Evolutionary conservation across 2,888 invertebrate species (phyloP).

Genomic region (Drosophila flavopinicola): DNA sequence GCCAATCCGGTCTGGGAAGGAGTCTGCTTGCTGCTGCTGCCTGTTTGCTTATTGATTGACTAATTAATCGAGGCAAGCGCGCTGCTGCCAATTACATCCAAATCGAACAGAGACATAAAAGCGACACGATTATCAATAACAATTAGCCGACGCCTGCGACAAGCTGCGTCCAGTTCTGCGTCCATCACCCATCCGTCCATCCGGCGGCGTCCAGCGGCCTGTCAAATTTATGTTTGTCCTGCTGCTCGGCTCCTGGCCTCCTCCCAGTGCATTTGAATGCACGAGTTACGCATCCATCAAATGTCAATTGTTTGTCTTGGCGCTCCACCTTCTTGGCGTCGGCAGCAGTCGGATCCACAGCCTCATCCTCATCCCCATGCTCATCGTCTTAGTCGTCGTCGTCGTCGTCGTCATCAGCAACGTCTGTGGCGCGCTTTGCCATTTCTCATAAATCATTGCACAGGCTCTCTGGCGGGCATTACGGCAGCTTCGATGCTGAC

Average conservation of each 20-base stretch:
- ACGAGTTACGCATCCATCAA: slow-evolving; percentile 80
- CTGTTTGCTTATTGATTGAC: slow-evolving; percentile 68
- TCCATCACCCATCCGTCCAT: slow-evolving; percentile 9
- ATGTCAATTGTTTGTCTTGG: slow-evolving; percentile 80
- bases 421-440: slow-evolving; percentile 50
- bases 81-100: slow-evolving; percentile 33
- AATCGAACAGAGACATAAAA: slow-evolving; percentile 59
- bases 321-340: slow-evolving; percentile 62
- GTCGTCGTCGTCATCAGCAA: slow-evolving; percentile 19
- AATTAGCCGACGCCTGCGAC: slow-evolving; percentile 74
- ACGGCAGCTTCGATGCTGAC: slow-evolving; percentile 35
- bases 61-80: slow-evolving; percentile 64
- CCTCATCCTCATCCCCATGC: neutral
- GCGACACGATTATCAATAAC: slow-evolving; percentile 76
- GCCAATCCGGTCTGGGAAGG: no score
- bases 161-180: slow-evolving; percentile 26
- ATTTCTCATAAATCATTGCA: slow-evolving; percentile 77
- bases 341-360: slow-evolving; percentile 7
- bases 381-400: neutral
- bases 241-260: slow-evolving; percentile 7
- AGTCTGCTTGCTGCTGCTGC: no score
- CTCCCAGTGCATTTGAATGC: slow-evolving; percentile 68
- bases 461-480: slow-evolving; percentile 58
- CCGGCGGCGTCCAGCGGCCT: slow-evolving; percentile 43
- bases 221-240: slow-evolving; percentile 60